These are phyloP conservation scores for Boloria euphrosyne DNA, from an alignment of 2,888 invertebrate species.

Conservation along the genomic window DNA sequence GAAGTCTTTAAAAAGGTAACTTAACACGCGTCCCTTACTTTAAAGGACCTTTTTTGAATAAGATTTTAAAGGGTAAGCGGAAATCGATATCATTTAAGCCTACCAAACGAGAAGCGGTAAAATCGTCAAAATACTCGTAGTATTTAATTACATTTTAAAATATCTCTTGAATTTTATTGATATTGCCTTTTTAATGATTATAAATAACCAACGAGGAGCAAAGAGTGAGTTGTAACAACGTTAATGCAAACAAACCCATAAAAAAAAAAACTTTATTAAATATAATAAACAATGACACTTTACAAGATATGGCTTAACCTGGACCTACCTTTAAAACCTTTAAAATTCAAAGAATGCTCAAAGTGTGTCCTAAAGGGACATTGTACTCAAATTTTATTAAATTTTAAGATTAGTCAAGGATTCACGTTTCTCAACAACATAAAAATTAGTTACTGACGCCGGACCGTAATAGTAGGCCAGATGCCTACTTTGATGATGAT, in stretches of 20 bases:
- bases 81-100: constrained; percentile 32
- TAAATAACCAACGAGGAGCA: not conserved
- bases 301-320: no score
- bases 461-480: constrained; percentile 54
- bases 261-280: no score
- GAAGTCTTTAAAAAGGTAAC: constrained; percentile 39
- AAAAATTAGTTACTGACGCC: constrained; percentile 46
- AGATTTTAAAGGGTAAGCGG: constrained; percentile 36
- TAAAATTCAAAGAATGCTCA: constrained; percentile 6
- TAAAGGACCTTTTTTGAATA: constrained; percentile 31
- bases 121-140: constrained; percentile 8
- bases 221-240: no score
- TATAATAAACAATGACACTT: no score
- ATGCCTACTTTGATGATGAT: constrained; percentile 68
- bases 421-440: constrained; percentile 36
- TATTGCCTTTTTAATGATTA: constrained; percentile 4
- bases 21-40: constrained; percentile 37
- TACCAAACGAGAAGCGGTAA: constrained; percentile 15
- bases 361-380: constrained; percentile 25
- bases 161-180: constrained; percentile 12
- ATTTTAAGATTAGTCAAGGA: constrained; percentile 41
- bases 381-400: constrained; percentile 38
- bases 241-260: no score
- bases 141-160: not conserved
- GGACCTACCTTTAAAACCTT: no score